Conservation (phyloP, 2,113 vertebrate species). For the Rhabdomys dilectus region DNA sequence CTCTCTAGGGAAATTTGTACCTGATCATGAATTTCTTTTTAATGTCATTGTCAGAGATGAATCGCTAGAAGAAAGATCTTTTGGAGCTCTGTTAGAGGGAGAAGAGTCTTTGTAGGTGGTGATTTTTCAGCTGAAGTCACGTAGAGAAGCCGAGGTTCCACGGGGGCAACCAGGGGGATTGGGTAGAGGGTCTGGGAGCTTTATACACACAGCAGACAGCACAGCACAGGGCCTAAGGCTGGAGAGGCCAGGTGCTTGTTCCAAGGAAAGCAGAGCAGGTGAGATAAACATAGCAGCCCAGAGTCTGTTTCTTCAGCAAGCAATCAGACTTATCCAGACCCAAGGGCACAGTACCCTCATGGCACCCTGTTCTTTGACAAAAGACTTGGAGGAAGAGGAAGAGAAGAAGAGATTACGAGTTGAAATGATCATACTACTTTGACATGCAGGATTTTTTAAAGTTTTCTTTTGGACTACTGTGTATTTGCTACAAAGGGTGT, state of each 20-base stretch:
- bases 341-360: background rate
- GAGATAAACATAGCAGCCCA: background rate
- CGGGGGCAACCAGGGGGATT: background rate
- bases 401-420: background rate
- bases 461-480: background rate
- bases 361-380: rapidly evolving
- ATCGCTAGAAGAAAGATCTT: background rate
- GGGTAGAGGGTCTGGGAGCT: background rate
- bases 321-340: background rate
- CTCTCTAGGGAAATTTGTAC: background rate
- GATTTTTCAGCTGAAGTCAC: background rate
- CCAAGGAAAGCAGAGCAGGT: background rate
- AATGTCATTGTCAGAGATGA: background rate
- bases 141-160: background rate
- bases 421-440: background rate
- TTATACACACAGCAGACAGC: background rate
- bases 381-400: background rate
- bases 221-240: rapidly evolving
- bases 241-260: background rate
- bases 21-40: background rate
- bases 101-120: background rate
- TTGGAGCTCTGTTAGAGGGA: background rate
- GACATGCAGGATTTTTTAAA: background rate
- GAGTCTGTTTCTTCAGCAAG: background rate
- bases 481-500: background rate